Evolutionary conservation across 2,888 invertebrate genomes (phyloP).

Genomic region (Theretra japonica): DNA sequence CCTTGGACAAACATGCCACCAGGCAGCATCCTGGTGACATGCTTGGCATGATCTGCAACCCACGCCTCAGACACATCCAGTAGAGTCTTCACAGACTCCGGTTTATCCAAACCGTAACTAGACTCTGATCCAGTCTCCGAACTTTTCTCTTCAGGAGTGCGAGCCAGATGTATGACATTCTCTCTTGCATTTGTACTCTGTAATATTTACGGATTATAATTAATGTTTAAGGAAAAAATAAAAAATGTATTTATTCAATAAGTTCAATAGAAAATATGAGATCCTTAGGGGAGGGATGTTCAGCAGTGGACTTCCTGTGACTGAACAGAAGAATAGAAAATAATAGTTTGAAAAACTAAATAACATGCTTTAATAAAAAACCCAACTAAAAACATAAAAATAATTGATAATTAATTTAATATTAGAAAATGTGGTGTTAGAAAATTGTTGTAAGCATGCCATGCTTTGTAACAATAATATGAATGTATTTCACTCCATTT

Average conservation of each 20-base stretch:
- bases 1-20: slow-evolving; percentile 95
- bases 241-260: neutral
- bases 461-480: no score
- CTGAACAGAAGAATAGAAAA: no score
- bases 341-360: no score
- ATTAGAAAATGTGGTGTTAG: no score
- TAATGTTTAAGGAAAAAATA: neutral
- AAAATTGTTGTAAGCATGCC: no score
- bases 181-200: slow-evolving; percentile 88
- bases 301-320: no score
- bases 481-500: no score
- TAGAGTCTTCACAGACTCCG: slow-evolving; percentile 75
- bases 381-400: no score
- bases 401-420: no score
- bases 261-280: no score
- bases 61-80: slow-evolving; percentile 87
- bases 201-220: slow-evolving; percentile 48
- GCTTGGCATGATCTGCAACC: slow-evolving; percentile 92
- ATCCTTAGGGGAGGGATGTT: no score
- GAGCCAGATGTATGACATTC: slow-evolving; percentile 91
- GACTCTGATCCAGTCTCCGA: slow-evolving; percentile 62
- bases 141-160: slow-evolving; percentile 87
- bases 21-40: slow-evolving; percentile 95
- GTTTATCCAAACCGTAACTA: slow-evolving; percentile 63
- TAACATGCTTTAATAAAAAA: no score